Conservation (phyloP, 2,888 invertebrate genomes). For the Megastigmus dorsalis region DNA sequence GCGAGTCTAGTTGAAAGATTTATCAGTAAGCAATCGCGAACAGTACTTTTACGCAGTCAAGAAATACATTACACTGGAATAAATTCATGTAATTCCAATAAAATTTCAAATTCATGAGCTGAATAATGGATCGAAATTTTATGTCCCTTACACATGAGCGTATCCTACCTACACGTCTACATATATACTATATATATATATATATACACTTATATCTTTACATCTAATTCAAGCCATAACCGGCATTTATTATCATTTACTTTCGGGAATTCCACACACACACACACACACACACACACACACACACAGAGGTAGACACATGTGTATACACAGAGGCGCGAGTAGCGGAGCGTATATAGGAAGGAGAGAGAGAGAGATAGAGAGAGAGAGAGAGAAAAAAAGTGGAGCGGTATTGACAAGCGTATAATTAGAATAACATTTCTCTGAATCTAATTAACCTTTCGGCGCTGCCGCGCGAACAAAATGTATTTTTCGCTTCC, state of each 20-base stretch:
- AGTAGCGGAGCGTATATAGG: too few species aligned
- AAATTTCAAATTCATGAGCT: constrained; percentile 53
- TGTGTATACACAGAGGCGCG: too few species aligned
- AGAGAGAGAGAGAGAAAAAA: too few species aligned
- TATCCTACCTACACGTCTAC: too few species aligned
- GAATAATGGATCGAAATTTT: constrained; percentile 52
- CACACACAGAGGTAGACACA: not conserved
- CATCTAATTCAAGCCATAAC: constrained; percentile 42
- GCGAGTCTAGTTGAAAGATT: constrained; percentile 24
- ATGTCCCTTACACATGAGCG: constrained; percentile 12
- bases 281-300: not conserved
- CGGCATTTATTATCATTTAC: constrained; percentile 38
- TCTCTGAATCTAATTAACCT: constrained; percentile 12
- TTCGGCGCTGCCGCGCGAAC: too few species aligned
- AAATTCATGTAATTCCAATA: constrained; percentile 53
- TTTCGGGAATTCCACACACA: not conserved
- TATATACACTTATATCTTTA: not conserved
- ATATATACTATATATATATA: not conserved
- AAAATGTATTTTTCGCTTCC: too few species aligned
- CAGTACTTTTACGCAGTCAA: constrained; percentile 25
- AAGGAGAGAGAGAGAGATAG: not conserved
- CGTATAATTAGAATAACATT: constrained; percentile 5
- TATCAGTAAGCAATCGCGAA: constrained; percentile 38
- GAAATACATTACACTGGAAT: constrained; percentile 43
- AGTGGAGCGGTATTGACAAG: constrained; percentile 11